Conservation (phyloP, 2,797 vertebrate species). For the Sciurus carolinensis region DNA sequence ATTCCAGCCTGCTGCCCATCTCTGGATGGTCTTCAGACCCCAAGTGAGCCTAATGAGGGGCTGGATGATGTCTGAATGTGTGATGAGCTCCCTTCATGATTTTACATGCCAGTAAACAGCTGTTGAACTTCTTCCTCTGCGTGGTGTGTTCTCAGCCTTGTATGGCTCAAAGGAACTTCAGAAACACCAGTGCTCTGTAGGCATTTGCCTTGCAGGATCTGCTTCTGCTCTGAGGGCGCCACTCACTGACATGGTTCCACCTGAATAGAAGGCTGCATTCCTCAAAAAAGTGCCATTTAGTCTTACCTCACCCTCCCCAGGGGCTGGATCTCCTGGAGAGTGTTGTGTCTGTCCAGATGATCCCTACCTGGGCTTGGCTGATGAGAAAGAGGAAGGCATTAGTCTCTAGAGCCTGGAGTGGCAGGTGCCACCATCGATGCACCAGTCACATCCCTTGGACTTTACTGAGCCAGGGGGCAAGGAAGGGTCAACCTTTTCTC, state of each 20-base stretch:
- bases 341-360: not conserved
- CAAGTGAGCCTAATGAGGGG: not conserved
- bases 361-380: not conserved
- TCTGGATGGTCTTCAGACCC: constrained; percentile 35
- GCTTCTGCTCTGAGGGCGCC: not conserved
- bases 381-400: not conserved
- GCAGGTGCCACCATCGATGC: not conserved
- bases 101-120: constrained; percentile 50
- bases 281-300: not conserved
- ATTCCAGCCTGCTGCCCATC: not conserved
- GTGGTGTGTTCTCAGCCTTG: constrained; percentile 24
- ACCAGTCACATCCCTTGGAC: not conserved
- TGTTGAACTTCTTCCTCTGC: constrained; percentile 43
- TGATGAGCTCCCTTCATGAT: constrained; percentile 58
- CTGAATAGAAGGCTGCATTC: not conserved
- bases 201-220: not conserved
- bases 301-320: not conserved
- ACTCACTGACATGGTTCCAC: not conserved
- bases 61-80: constrained; percentile 35
- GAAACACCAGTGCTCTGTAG: not conserved
- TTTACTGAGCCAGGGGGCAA: not conserved
- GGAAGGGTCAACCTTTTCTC: not conserved
- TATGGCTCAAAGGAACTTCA: not conserved
- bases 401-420: not conserved
- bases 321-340: not conserved